Evolutionary conservation across 2,888 invertebrate species (phyloP).

Genomic region (Gymnocheta viridis): DNA sequence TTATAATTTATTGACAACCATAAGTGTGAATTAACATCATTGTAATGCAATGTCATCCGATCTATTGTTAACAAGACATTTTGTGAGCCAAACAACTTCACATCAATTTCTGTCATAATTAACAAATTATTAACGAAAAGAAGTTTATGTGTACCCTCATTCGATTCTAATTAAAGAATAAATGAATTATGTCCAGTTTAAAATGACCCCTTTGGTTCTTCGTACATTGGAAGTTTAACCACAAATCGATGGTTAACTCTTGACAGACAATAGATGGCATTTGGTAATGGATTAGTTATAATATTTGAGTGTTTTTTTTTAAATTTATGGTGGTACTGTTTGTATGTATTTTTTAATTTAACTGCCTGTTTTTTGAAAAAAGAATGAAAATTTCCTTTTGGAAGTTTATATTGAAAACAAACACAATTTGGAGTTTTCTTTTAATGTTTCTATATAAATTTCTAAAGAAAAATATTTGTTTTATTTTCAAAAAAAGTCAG

Average conservation of each 20-base stretch:
- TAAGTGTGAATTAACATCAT: conserved; percentile 41
- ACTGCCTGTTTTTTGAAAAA: too few relatives aligned
- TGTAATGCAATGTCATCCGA: conserved; percentile 20
- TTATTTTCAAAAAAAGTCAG: too few relatives aligned
- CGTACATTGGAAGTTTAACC: conserved; percentile 20
- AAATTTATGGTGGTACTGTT: conserved; percentile 22
- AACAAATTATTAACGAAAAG: conserved; percentile 6
- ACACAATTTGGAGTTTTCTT: too few relatives aligned
- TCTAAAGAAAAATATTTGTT: too few relatives aligned
- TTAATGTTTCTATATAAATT: too few relatives aligned
- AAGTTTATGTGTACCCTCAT: conserved; percentile 46
- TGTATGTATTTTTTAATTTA: not conserved
- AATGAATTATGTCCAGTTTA: conserved; percentile 54
- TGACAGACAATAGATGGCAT: not conserved
- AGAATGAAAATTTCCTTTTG: too few relatives aligned
- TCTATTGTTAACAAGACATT: conserved; percentile 55
- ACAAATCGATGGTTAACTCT: conserved; percentile 49
- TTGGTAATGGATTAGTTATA: conserved; percentile 36
- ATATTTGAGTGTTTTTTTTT: not conserved
- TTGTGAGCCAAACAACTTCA: not conserved
- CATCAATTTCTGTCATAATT: conserved; percentile 18
- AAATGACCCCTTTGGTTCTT: conserved; percentile 46
- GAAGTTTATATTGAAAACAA: too few relatives aligned
- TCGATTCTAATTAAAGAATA: conserved; percentile 45
- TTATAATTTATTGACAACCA: not conserved